phyloP scores from a whole-genome alignment of 2,797 vertebrate genomes.

The Rhinogobio ventralis region DNA sequence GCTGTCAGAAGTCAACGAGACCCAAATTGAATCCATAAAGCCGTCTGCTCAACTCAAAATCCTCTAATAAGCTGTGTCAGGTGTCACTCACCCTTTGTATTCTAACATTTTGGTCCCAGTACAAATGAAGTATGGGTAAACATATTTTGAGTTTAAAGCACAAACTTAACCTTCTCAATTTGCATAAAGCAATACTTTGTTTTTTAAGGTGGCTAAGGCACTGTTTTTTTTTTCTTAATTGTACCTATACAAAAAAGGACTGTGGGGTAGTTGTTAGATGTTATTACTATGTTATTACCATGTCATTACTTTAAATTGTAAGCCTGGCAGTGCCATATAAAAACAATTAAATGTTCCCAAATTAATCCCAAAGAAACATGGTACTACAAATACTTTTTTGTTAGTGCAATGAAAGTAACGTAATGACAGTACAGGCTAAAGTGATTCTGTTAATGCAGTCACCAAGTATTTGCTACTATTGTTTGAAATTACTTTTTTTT shows the following conservation, averaged over 20 bases:
- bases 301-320: background rate
- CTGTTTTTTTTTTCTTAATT: background rate
- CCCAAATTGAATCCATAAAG: conserved; percentile 46
- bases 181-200: background rate
- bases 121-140: background rate
- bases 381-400: background rate
- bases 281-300: background rate
- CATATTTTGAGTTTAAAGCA: background rate
- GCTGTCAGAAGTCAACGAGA: conserved; percentile 68
- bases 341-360: background rate
- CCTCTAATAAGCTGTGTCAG: conserved; percentile 8
- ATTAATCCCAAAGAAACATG: background rate
- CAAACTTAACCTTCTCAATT: background rate
- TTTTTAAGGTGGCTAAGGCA: background rate
- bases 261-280: background rate
- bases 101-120: conserved; percentile 4
- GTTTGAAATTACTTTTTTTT: background rate
- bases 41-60: background rate
- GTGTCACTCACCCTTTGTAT: conserved; percentile 9
- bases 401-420: background rate
- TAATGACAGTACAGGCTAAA: background rate
- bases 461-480: background rate
- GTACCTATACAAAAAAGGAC: background rate
- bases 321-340: background rate
- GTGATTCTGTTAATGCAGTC: no score